Evolutionary conservation across 2,888 invertebrate species (phyloP), one percentile per base, ranked within the genome.

Genomic region (Rhagium mordax): DNA sequence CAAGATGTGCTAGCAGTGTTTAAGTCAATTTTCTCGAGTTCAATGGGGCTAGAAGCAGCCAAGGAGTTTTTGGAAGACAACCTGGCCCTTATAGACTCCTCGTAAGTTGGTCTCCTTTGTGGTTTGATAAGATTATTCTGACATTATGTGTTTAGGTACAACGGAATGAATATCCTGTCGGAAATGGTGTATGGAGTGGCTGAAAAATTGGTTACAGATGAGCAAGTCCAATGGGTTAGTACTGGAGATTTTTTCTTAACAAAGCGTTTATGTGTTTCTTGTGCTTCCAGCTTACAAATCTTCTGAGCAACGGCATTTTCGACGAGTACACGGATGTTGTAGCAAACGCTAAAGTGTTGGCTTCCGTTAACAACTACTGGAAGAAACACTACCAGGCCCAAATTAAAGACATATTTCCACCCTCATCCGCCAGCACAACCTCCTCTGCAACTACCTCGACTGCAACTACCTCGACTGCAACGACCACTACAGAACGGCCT

Each of bases 11-110:
- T 21, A 5, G 10, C 16, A 8, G 49, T 62, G 16, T 62, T 62
- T 27, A 62, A 62, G n/a, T 49, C 62, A 6, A 21, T 62, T 15
- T 49, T 62, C 24, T 48, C 62, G 18, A 62, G 62, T 3, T 62
- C 48, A 6, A 0, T 24, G 1, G 62, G 62, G n/a, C 8, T 62
- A 15, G 15, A 48, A 5, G 62, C 33, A 21, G 48, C 62, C 21
- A 15, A 49, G 4, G 51, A 64, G 3, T 64, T 64, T 24, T 51
- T 64, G 10, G 27, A 16, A 18, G 10, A 49, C 16, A 8, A 29
- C 10, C 15, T 51, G n/a, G 8, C 13, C 10, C 13, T 13, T 41
- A 41, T 41, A 41, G 41, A 5, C 13, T 0, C 0, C 4, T 49
- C 51, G 64, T 64, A 29, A 64, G 64, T 27, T 8, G 7, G 6